phyloP scores from a whole-genome alignment of 2,113 vertebrate species.

The Brienomyrus brachyistius region DNA sequence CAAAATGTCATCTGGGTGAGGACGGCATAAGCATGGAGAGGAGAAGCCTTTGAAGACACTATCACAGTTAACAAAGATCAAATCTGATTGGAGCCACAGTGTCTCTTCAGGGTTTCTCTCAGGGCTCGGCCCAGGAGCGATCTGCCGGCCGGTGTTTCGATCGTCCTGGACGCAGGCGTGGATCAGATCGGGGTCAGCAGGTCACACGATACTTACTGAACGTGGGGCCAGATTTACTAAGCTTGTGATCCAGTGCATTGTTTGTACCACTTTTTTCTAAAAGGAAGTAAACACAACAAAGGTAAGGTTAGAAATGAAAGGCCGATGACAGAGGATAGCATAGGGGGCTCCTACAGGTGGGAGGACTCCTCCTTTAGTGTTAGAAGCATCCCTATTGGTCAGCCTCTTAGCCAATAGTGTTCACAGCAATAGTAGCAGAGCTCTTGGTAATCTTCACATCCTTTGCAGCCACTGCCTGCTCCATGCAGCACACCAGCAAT shows the following conservation, averaged over 20 bases:
- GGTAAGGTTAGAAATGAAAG: slow-evolving; percentile 40
- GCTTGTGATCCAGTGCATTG: slow-evolving; percentile 49
- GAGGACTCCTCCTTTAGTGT: background rate
- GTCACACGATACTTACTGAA: slow-evolving; percentile 72
- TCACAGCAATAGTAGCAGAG: background rate
- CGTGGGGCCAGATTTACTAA: slow-evolving; percentile 66
- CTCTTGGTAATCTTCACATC: background rate
- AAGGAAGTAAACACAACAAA: slow-evolving; percentile 44
- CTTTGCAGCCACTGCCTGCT: background rate
- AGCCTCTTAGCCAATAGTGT: background rate
- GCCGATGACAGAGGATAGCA: slow-evolving; percentile 31
- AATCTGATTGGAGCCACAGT: background rate
- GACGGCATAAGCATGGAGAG: background rate
- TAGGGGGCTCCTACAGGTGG: background rate
- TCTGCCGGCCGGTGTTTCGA: slow-evolving; percentile 23
- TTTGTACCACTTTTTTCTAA: slow-evolving; percentile 66
- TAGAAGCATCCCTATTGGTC: slow-evolving; percentile 8
- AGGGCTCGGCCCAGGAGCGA: background rate
- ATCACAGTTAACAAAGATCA: background rate
- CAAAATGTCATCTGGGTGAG: background rate
- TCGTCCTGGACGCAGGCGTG: background rate
- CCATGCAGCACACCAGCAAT: background rate
- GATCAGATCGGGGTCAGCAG: slow-evolving; percentile 41
- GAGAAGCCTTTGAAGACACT: background rate
- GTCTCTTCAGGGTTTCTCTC: background rate